Base-by-base conservation (phyloP, 2,797 vertebrate genomes). In the Darevskia mixta region DNA sequence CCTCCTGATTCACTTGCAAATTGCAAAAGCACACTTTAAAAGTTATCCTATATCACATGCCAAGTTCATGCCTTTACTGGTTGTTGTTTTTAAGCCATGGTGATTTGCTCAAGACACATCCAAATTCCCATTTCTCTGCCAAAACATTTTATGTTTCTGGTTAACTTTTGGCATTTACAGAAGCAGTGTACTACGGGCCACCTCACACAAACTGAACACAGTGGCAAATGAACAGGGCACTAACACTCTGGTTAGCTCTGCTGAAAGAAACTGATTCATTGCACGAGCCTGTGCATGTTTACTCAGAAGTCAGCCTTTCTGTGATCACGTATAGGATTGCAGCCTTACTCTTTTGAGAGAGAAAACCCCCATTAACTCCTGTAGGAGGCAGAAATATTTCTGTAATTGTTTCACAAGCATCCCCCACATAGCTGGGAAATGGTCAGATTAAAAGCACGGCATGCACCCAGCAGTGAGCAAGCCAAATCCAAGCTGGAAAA, bases 401-500 rank as follows among this genome's bases (percentile, higher is more conserved):
- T 85, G 64, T 89, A 29, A 6, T 5, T 38, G 87, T 75, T 92
- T 75, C 88, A 49, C 79, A 84, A 85, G 86, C 78, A 76, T 32
- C 66, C 49, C 58, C 27, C 0, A 10, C 82, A 88, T 87, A 64
- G 71, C 75, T 82, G 87, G 73, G 43, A 82, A 61, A 85, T 41
- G 72, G 88, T 90, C 41, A 89, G 72, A 91, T 69, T 82, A 86
- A 41, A 3, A 2, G 1, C 86, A 92, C 77, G 79, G 83, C 32
- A 83, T 84, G 45, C 64, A 88, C 3, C 0, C 41, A 83, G 85
- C 17, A 0, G 85, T 91, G 88, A 91, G 87, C 86, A 90, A 91
- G 29, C 85, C 90, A 90, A 82, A 69, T 91, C 88, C 75, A 76
- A 93, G 90, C 80, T 85, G 81, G 92, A 94, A 92, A 92, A 94